phyloP scores from a whole-genome alignment of 2,113 vertebrate species.

The Istiophorus platypterus region DNA sequence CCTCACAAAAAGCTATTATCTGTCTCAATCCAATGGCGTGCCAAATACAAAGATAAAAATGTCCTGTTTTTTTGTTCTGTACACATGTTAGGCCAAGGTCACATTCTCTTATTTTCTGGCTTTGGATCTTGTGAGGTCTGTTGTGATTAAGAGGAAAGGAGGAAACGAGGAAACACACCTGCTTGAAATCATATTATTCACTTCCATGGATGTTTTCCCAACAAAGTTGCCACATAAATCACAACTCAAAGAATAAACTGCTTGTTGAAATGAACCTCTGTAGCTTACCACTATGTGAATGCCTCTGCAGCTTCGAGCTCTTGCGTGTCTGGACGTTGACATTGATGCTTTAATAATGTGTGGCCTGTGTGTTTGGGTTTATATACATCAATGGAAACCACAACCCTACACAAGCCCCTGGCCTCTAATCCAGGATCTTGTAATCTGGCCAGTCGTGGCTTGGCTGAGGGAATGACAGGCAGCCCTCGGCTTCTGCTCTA shows the following conservation, averaged over 20 bases:
- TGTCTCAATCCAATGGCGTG: conserved; percentile 8
- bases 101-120: neutral
- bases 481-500: conserved; percentile 28
- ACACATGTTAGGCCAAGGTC: neutral
- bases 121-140: neutral
- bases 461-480: conserved; percentile 41
- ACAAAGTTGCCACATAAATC: neutral
- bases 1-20: conserved; percentile 32
- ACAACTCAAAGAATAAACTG: neutral
- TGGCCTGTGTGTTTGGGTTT: conserved; percentile 27
- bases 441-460: conserved; percentile 67
- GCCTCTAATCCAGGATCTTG: conserved; percentile 71
- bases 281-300: neutral
- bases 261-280: neutral
- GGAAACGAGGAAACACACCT: conserved; percentile 12
- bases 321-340: conserved; percentile 17
- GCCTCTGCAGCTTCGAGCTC: neutral
- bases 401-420: conserved; percentile 39
- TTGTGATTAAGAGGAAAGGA: neutral
- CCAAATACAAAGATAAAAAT: conserved; percentile 26
- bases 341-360: conserved; percentile 51
- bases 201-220: neutral
- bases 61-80: neutral
- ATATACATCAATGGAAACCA: conserved; percentile 50
- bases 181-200: conserved; percentile 11